Percentiles rank a stretch among this genome's conserved stretches.
Conservation (phyloP, 2,113 vertebrate genomes). For the Gadus chalcogrammus region DNA sequence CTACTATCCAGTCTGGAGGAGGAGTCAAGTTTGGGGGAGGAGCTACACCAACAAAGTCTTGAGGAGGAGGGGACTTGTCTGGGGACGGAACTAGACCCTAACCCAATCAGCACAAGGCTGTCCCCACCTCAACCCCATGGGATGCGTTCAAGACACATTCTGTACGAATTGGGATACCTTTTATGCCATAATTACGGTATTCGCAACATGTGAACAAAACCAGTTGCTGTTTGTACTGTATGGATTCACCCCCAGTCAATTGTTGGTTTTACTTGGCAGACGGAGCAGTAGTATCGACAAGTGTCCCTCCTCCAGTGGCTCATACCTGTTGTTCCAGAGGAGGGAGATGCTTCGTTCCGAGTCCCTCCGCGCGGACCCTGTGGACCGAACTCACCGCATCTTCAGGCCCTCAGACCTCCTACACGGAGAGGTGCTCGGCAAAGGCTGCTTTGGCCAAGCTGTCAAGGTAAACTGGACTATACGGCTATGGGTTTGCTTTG, state of each 20-base stretch:
- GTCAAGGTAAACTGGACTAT: slow-evolving; percentile 80
- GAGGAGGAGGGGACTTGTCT: slow-evolving; percentile 53
- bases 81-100: slow-evolving; percentile 44
- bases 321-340: slow-evolving; percentile 76
- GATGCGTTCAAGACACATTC: slow-evolving; percentile 68
- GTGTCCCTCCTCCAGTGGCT: slow-evolving; percentile 69
- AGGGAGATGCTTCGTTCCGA: slow-evolving; percentile 92
- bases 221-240: background rate
- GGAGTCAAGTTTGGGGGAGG: slow-evolving; percentile 56
- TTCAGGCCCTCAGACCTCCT: slow-evolving; percentile 96
- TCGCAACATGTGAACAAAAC: background rate
- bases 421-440: slow-evolving; percentile 91
- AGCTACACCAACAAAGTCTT: slow-evolving; percentile 45
- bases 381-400: slow-evolving; percentile 81
- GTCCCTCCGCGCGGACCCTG: slow-evolving; percentile 81
- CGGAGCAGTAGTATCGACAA: slow-evolving; percentile 96
- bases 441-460: slow-evolving; percentile 93
- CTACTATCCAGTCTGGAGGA: slow-evolving; percentile 58
- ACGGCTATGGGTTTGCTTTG: too few relatives aligned
- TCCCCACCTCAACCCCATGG: slow-evolving; percentile 47
- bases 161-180: slow-evolving; percentile 60
- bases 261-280: slow-evolving; percentile 57
- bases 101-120: slow-evolving; percentile 50
- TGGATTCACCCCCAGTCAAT: background rate
- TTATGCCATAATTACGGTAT: too few relatives aligned